Base-by-base conservation (phyloP, 1,140 invertebrate species). In the Drosophila punjabiensis region DNA sequence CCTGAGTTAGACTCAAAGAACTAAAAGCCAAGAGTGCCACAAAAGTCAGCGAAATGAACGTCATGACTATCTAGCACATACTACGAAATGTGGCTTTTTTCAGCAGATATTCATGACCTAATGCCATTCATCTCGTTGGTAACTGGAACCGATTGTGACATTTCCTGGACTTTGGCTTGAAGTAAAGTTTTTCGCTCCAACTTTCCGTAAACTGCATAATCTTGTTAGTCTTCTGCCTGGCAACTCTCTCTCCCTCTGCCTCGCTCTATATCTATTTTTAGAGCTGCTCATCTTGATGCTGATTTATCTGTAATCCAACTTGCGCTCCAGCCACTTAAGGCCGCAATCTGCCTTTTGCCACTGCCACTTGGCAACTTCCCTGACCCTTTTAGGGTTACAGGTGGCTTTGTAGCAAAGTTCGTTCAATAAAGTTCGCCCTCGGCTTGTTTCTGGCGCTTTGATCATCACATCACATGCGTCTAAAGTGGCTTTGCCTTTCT, bases 341-440 rank as follows among this genome's bases (percentile, higher is more conserved):
- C 73, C 62, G 30, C 35, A 75, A 60, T 77, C 75, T 67, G 63
- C 41, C 74, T 61, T 65, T 63, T 55, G 59, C 70, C 71, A 47
- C 73, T 76, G 71, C 70, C 71, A 47, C 73, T 76, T 64, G 33
- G 41, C 58, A 63, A 76, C 70, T 75, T 76, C 35, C 43, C 37
- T 33, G 30, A 70, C 56, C 66, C 35, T 35, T 39, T 48, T 58
- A 43, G 65, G 41, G 64, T 69, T 69, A 71, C 68, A 74, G 50
- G 56, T 76, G 73, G 71, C 58, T 73, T 50, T 76, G 65, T 62
- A 69, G 61, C 64, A 78, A 78, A 78, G 64, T 78, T 78, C 64
- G 64, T 77, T 78, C 76, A 77, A 78, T 78, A 78, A 78, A 78
- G 74, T 79, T 77, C 61, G 75, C 75, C 65, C 55, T 61, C 32